Evolutionary conservation across 2,888 invertebrate species (phyloP).

Genomic region (Apotomis capreana): DNA sequence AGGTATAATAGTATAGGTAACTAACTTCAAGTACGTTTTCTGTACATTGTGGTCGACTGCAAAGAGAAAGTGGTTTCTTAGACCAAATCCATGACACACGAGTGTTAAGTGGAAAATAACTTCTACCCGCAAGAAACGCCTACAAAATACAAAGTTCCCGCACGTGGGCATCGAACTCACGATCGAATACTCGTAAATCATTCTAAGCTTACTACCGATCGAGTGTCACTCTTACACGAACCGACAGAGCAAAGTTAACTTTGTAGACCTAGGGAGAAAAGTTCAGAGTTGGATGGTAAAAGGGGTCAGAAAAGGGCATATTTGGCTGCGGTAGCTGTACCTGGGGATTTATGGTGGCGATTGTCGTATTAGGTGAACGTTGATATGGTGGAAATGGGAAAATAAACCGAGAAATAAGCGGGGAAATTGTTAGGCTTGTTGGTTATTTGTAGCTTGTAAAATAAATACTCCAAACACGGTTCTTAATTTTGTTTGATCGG

Average conservation of each 20-base stretch:
- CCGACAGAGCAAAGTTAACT: neutral
- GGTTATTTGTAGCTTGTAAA: neutral
- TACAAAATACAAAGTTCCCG: conserved; percentile 28
- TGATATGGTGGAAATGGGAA: conserved; percentile 36
- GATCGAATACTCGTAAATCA: conserved; percentile 34
- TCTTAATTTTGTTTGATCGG: no score
- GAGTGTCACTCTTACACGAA: neutral
- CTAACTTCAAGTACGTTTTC: neutral
- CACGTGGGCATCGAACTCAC: conserved; percentile 30
- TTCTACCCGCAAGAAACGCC: conserved; percentile 13
- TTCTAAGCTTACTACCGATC: conserved; percentile 27
- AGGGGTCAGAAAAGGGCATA: neutral
- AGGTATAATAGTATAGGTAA: no score
- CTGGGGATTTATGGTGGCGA: conserved; percentile 36
- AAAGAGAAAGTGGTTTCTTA: neutral
- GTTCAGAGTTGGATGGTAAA: no score
- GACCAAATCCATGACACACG: neutral
- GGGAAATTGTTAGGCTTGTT: conserved; percentile 5
- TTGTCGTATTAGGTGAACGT: conserved; percentile 35
- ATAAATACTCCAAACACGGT: no score
- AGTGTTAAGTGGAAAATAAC: conserved; percentile 8
- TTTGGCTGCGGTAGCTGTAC: conserved; percentile 14
- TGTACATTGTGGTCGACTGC: neutral
- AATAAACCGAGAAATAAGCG: conserved; percentile 22
- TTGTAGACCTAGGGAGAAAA: neutral